A percentile compares a stretch with the other conserved stretches of the same genome.
phyloP scores from a whole-genome alignment of 2,113 vertebrate genomes.

The Apodemus sylvaticus region DNA sequence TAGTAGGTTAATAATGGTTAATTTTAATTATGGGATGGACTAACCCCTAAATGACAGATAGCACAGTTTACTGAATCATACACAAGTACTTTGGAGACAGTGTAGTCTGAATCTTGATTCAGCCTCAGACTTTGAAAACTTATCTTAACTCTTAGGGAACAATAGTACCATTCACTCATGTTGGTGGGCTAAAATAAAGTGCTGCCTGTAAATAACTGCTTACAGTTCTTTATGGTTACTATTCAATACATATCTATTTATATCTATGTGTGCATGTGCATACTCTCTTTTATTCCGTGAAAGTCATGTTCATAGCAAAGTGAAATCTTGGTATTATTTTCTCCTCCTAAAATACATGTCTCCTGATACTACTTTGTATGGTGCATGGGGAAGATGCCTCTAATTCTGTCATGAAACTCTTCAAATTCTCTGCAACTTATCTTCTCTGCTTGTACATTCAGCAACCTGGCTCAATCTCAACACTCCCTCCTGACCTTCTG shows the following conservation, averaged over 20 bases:
- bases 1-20: conserved; percentile 11
- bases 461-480: not conserved
- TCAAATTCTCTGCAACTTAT: not conserved
- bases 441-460: not conserved
- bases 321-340: not conserved
- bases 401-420: not conserved
- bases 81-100: not conserved
- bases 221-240: not conserved
- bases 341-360: not conserved
- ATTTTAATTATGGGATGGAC: not conserved
- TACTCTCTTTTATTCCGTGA: not conserved
- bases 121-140: not conserved
- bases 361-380: not conserved
- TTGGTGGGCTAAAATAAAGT: not conserved
- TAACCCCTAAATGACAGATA: not conserved
- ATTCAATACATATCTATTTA: not conserved
- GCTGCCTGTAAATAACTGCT: not conserved
- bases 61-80: not conserved
- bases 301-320: not conserved
- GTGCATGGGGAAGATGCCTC: fast-evolving
- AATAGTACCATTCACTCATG: not conserved
- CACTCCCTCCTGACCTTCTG: no score
- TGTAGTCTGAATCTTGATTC: not conserved
- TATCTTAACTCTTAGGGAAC: not conserved
- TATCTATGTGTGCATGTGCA: not conserved